Conservation (phyloP, 2,113 vertebrate genomes). For the Zeus faber region DNA sequence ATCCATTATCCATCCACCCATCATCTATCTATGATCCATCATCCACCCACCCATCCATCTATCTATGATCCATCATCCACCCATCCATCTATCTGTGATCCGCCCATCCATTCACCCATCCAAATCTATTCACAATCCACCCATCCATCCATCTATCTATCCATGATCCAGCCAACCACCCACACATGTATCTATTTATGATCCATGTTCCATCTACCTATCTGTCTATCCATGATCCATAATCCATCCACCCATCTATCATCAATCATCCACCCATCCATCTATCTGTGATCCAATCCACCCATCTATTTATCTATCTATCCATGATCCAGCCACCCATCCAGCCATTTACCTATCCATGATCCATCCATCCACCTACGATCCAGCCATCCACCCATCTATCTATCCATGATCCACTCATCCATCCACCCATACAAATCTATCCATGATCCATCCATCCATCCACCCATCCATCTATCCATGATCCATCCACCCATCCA, state of each 20-base stretch:
- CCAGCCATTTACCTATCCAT: background rate
- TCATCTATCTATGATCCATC: no score
- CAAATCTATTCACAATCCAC: no score
- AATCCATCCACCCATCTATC: constrained; percentile 1
- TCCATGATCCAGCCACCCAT: background rate
- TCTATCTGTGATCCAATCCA: no score
- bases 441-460: background rate
- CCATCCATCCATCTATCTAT: background rate
- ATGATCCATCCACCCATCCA: constrained; percentile 1
- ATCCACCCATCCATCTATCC: no score
- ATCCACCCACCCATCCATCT: constrained; percentile 40
- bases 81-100: background rate
- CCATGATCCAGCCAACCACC: background rate
- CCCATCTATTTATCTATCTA: no score
- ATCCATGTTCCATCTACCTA: constrained; percentile 36
- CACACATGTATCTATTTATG: no score
- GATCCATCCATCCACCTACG: constrained; percentile 26
- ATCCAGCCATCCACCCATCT: constrained; percentile 34
- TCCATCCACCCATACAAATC: constrained; percentile 1
- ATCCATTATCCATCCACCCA: background rate
- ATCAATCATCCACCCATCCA: background rate
- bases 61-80: no score
- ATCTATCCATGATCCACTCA: background rate
- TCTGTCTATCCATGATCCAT: constrained; percentile 3
- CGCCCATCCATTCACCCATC: background rate